phyloP scores from a whole-genome alignment of 2,888 invertebrate genomes.

The Antitype chi region DNA sequence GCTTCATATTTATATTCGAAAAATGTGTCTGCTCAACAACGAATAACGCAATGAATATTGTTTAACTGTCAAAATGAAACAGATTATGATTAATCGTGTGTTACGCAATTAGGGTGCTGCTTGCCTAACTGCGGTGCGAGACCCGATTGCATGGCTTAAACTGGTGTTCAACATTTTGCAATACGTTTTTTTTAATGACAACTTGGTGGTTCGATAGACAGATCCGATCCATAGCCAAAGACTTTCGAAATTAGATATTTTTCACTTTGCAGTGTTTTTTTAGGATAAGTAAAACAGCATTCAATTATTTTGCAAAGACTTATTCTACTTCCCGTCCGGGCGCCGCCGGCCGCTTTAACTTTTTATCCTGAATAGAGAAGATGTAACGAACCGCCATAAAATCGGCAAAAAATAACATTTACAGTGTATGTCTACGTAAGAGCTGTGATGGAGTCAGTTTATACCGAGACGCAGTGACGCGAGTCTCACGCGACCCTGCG shows the following conservation, averaged over 20 bases:
- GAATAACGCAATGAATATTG: too few species aligned
- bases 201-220: too few species aligned
- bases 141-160: background rate
- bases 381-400: background rate
- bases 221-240: too few species aligned
- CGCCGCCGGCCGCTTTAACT: too few species aligned
- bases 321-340: background rate
- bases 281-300: too few species aligned
- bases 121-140: background rate
- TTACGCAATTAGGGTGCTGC: too few species aligned
- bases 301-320: background rate
- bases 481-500: background rate
- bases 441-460: background rate
- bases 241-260: too few species aligned
- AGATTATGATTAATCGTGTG: too few species aligned
- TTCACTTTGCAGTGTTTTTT: background rate
- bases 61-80: too few species aligned
- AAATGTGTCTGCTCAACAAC: too few species aligned
- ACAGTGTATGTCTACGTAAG: background rate
- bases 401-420: background rate
- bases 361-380: background rate
- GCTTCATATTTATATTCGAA: too few species aligned
- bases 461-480: background rate
- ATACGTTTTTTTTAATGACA: too few species aligned
- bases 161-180: background rate